phyloP scores from a whole-genome alignment of 2,113 vertebrate genomes.

The Tympanuchus pallidicinctus region DNA sequence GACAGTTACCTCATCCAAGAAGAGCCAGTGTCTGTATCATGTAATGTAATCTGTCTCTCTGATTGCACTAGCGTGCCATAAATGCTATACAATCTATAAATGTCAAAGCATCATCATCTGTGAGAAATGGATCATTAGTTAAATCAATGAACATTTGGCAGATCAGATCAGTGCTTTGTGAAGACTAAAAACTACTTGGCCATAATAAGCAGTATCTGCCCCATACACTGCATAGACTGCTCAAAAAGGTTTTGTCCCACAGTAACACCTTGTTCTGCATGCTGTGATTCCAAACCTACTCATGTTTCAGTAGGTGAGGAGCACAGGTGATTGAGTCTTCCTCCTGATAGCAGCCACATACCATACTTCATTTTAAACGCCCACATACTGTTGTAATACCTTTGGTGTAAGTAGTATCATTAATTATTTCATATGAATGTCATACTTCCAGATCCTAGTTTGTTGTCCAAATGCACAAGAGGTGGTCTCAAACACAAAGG shows the following conservation, averaged over 20 bases:
- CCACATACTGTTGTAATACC: slow-evolving; percentile 1
- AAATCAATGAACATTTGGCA: not conserved
- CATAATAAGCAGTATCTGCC: not conserved
- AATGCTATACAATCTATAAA: not conserved
- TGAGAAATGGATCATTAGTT: not conserved
- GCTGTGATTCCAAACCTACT: not conserved
- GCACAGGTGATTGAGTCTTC: not conserved
- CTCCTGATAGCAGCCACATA: not conserved
- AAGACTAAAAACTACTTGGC: not conserved
- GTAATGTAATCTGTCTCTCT: not conserved
- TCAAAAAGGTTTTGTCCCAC: not conserved
- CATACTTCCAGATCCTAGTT: not conserved
- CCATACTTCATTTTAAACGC: slow-evolving; percentile 3
- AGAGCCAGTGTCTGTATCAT: not conserved
- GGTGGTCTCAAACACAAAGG: not conserved
- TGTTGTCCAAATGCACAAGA: not conserved
- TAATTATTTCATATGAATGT: not conserved
- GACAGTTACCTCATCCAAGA: not conserved
- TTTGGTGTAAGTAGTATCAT: not conserved
- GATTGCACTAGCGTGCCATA: not conserved
- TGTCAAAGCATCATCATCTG: not conserved
- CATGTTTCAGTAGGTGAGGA: not conserved
- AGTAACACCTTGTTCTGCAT: not conserved
- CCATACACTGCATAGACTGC: not conserved
- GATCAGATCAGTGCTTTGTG: not conserved